phyloP scores from a whole-genome alignment of 2,797 vertebrate species.

The Kryptolebias ocellatus region DNA sequence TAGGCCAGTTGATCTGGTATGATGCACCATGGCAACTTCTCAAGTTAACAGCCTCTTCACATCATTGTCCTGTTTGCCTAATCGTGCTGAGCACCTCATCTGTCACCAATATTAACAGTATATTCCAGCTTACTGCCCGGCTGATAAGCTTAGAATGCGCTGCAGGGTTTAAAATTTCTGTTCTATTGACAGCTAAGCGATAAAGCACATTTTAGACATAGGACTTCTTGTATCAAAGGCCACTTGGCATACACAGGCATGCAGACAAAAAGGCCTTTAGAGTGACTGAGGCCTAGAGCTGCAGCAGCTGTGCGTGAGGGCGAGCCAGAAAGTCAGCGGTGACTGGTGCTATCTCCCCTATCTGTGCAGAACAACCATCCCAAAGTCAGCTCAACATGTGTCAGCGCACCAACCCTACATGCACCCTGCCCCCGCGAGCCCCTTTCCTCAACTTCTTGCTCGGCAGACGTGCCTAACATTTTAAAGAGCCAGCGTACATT shows the following conservation, averaged over 20 bases:
- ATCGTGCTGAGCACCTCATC: slow-evolving; percentile 40
- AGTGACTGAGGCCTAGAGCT: slow-evolving; percentile 67
- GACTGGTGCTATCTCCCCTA: slow-evolving; percentile 46
- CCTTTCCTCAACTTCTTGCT: slow-evolving; percentile 48
- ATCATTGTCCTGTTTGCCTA: slow-evolving; percentile 31
- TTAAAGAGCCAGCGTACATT: slow-evolving; percentile 78
- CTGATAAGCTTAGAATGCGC: slow-evolving; percentile 20
- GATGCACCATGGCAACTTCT: slow-evolving; percentile 40
- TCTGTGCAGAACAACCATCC: slow-evolving; percentile 54
- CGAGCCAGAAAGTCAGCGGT: slow-evolving; percentile 69
- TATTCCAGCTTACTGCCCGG: slow-evolving; percentile 2
- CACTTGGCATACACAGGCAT: slow-evolving; percentile 27
- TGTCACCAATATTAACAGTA: slow-evolving; percentile 35
- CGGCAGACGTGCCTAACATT: slow-evolving; percentile 75
- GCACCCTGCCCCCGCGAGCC: not conserved
- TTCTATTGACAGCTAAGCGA: slow-evolving; percentile 26
- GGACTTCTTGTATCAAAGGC: slow-evolving; percentile 64
- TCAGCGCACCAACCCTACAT: slow-evolving; percentile 35
- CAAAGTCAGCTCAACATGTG: slow-evolving; percentile 64
- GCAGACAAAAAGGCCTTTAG: slow-evolving; percentile 60
- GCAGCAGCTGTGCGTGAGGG: slow-evolving; percentile 64
- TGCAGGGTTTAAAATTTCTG: slow-evolving; percentile 3
- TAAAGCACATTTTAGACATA: slow-evolving; percentile 44
- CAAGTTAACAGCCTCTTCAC: slow-evolving; percentile 30
- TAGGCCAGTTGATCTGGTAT: slow-evolving; percentile 32